Evolutionary conservation across 2,888 invertebrate species (phyloP).

Genomic region (Syrphus vitripennis): DNA sequence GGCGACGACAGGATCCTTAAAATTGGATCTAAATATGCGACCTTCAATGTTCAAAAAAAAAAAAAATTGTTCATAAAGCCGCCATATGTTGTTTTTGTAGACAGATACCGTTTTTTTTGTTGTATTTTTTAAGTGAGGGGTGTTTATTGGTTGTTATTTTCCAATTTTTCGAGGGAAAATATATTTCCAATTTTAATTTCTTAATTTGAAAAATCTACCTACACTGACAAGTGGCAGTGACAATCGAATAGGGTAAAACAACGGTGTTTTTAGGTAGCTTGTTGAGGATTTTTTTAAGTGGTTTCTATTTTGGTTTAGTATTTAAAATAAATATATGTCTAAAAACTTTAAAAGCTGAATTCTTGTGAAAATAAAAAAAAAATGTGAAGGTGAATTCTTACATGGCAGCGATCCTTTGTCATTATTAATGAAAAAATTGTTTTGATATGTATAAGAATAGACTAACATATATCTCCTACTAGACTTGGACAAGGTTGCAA

Average conservation of each 20-base stretch:
- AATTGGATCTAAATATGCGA: conserved; percentile 30
- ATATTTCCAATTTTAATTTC: conserved; percentile 30
- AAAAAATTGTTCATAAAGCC: conserved; percentile 39
- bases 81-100: conserved; percentile 51
- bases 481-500: too few species aligned
- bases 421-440: too few species aligned
- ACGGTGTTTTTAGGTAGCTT: too few species aligned
- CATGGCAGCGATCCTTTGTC: too few species aligned
- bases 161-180: conserved; percentile 1
- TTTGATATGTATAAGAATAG: too few species aligned
- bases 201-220: conserved; percentile 28
- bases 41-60: conserved; percentile 30
- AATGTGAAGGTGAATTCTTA: too few species aligned
- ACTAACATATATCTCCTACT: too few species aligned
- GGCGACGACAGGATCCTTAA: conserved; percentile 51
- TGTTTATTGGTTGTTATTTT: conserved; percentile 47
- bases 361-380: too few species aligned
- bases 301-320: not conserved
- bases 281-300: not conserved
- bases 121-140: conserved; percentile 28
- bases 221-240: conserved; percentile 53
- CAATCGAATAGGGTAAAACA: not conserved
- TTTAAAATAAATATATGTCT: too few species aligned
- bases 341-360: too few species aligned
- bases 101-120: conserved; percentile 26